Conservation (phyloP, 2,113 vertebrate genomes). For the Solenodon paradoxus region DNA sequence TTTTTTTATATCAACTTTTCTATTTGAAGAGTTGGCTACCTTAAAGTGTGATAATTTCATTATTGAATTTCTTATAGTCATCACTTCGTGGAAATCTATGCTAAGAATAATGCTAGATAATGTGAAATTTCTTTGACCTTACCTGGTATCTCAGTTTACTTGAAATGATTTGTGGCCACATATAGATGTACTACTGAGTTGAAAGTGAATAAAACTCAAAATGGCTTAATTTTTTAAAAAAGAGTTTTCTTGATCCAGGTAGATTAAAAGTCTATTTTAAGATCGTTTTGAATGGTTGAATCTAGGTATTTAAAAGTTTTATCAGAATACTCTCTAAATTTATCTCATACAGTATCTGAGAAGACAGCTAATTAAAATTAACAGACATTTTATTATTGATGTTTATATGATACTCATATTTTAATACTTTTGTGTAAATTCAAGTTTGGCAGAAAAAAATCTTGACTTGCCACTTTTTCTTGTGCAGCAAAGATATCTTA, state of each 20-base stretch:
- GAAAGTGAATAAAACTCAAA: background rate
- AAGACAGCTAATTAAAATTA: background rate
- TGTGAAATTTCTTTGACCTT: background rate
- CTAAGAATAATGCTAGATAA: background rate
- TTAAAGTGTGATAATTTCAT: background rate
- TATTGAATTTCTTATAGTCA: background rate
- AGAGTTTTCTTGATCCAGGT: background rate
- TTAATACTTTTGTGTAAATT: background rate
- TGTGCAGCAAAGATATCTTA: background rate
- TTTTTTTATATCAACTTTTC: background rate
- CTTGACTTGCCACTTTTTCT: background rate
- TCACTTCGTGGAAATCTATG: background rate
- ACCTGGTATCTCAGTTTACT: background rate
- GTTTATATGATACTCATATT: background rate
- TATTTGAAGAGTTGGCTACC: background rate
- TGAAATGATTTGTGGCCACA: background rate
- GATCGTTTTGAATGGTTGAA: background rate
- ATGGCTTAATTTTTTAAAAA: background rate
- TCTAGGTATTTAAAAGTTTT: background rate
- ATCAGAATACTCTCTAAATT: background rate
- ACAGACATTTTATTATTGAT: background rate
- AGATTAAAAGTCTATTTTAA: slow-evolving; percentile 3
- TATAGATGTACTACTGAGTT: background rate
- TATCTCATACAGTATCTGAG: background rate
- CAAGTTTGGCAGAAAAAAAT: background rate